Conservation (phyloP, 64 coral and sea anemone species). For the Dendrophyllia cribrosa region DNA sequence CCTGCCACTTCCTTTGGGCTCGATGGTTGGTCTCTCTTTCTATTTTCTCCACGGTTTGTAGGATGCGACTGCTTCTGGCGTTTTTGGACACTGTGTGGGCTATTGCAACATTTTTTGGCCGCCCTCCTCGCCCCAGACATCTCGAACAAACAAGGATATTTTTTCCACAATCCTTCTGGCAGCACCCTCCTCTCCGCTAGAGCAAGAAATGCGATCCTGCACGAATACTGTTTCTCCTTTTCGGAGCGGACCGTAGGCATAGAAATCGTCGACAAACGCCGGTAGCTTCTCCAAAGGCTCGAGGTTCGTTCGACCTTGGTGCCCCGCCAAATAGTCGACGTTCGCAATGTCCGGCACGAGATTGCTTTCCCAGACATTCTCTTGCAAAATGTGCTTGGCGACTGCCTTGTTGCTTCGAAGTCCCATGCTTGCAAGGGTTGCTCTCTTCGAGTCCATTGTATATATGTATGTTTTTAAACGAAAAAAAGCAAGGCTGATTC, state of each 20-base stretch:
- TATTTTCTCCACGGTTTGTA: conserved; percentile 18
- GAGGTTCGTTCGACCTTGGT: neutral
- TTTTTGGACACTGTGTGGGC: neutral
- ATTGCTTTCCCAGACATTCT: too few species aligned
- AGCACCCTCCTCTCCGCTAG: neutral
- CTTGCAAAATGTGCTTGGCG: too few species aligned
- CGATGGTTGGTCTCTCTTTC: conserved; percentile 12
- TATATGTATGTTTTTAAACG: too few species aligned
- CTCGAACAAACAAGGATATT: neutral
- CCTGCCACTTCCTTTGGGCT: neutral
- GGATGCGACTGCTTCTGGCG: neutral
- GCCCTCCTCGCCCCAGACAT: conserved; percentile 2
- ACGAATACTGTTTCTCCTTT: neutral
- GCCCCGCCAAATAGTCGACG: too few species aligned
- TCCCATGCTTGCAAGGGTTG: neutral
- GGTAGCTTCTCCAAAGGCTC: neutral
- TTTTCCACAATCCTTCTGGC: neutral
- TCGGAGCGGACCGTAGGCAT: neutral
- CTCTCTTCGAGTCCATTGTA: neutral
- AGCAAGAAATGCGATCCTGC: neutral
- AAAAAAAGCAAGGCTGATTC: too few species aligned
- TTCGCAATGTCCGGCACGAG: too few species aligned
- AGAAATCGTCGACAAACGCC: neutral
- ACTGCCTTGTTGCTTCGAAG: neutral
- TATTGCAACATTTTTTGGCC: too few species aligned